phyloP scores from a whole-genome alignment of 2,888 invertebrate species.

The Nomada hirtipes region DNA sequence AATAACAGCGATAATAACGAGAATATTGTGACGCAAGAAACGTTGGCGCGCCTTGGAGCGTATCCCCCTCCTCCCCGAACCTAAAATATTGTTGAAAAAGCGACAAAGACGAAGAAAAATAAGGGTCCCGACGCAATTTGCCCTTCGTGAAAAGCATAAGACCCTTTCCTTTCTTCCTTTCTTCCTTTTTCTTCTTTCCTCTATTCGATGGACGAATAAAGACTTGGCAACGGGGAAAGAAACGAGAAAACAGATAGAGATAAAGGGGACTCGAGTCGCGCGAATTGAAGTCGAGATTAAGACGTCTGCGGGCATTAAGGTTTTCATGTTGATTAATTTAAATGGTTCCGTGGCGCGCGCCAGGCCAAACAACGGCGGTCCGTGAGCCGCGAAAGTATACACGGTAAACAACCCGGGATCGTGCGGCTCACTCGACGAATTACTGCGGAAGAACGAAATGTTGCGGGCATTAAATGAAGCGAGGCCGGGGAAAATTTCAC shows the following conservation, averaged over 20 bases:
- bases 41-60: background rate
- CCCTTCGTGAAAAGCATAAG: constrained; percentile 46
- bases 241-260: constrained; percentile 44
- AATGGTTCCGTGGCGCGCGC: constrained; percentile 67
- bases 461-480: constrained; percentile 60
- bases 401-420: constrained; percentile 65
- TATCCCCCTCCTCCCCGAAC: background rate
- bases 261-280: constrained; percentile 55
- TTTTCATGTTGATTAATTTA: constrained; percentile 75
- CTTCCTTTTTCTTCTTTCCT: background rate
- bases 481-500: constrained; percentile 36
- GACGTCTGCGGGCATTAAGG: constrained; percentile 74
- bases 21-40: constrained; percentile 35
- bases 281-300: constrained; percentile 75
- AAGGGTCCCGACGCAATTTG: constrained; percentile 23
- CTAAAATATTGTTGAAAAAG: background rate
- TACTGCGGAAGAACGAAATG: constrained; percentile 41
- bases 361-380: constrained; percentile 25
- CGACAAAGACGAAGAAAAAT: constrained; percentile 12
- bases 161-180: background rate
- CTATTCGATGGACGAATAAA: background rate
- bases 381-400: constrained; percentile 49
- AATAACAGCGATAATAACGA: constrained; percentile 17
- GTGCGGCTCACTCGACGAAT: constrained; percentile 44
- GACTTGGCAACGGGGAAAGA: background rate